These are phyloP conservation scores for Elgaria multicarinata DNA, from an alignment of 2,113 vertebrate species.

Conservation along the genomic window DNA sequence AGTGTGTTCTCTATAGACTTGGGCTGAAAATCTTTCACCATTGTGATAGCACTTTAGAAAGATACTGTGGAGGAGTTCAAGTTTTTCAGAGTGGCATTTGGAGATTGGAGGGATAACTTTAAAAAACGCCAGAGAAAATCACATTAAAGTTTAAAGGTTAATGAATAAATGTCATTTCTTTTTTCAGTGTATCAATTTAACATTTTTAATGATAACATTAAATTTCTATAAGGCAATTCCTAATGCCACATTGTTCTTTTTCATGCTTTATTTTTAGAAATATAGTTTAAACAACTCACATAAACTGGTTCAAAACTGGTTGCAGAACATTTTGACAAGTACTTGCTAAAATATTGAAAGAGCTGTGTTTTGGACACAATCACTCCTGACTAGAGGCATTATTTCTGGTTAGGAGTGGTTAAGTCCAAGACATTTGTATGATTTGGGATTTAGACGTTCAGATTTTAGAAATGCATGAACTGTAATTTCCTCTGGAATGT, in stretches of 20 bases:
- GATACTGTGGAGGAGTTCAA: not conserved
- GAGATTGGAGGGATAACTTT: not conserved
- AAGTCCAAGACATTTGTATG: not conserved
- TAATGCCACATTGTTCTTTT: not conserved
- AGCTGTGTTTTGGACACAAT: not conserved
- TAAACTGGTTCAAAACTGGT: not conserved
- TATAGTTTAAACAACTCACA: not conserved
- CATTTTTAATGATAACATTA: not conserved
- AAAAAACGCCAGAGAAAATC: not conserved
- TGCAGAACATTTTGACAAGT: not conserved
- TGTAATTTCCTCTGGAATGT: not conserved
- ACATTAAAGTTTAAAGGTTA: conserved; percentile 6
- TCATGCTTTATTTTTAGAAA: not conserved
- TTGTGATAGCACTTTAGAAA: conserved; percentile 10
- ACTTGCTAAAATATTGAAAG: not conserved
- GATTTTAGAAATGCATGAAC: not conserved
- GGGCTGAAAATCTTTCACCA: conserved; percentile 10
- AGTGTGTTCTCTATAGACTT: not conserved
- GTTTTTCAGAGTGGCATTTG: not conserved
- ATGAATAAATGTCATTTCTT: not conserved
- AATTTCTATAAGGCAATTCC: not conserved
- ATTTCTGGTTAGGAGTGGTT: too few species aligned
- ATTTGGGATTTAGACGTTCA: not conserved
- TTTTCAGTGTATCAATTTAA: not conserved
- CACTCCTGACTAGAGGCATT: not conserved